Percentiles rank a stretch among this genome's conserved stretches.
phyloP scores from a whole-genome alignment of 2,113 vertebrate genomes.

The Alligator mississippiensis region DNA sequence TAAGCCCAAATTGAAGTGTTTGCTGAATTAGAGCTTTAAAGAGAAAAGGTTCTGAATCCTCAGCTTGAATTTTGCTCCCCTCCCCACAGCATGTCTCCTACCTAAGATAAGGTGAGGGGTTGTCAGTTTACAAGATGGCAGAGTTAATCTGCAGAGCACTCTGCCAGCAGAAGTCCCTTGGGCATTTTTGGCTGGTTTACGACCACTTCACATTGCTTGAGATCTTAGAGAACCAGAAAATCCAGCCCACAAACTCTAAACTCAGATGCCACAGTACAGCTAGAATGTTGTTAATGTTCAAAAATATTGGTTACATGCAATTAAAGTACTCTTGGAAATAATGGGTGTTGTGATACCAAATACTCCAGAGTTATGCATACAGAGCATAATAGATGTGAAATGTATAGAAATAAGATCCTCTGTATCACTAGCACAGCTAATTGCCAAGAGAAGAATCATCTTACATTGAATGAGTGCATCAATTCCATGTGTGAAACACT shows the following conservation, averaged over 20 bases:
- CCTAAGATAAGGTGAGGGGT: not conserved
- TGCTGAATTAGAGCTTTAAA: not conserved
- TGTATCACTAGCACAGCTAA: fast-evolving
- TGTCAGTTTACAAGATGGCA: not conserved
- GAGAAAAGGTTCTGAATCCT: not conserved
- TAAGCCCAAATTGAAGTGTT: not conserved
- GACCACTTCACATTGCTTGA: not conserved
- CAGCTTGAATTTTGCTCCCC: not conserved
- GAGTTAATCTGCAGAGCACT: not conserved
- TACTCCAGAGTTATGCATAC: not conserved
- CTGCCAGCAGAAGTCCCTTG: fast-evolving
- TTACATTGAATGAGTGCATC: not conserved
- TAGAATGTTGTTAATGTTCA: not conserved
- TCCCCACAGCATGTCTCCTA: not conserved
- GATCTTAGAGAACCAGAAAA: not conserved
- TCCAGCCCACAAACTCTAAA: not conserved
- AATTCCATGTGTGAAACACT: not conserved
- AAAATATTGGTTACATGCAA: not conserved
- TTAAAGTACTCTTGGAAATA: not conserved
- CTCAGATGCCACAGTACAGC: not conserved
- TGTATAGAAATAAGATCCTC: not conserved
- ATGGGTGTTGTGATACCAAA: not conserved
- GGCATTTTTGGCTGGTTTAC: not conserved
- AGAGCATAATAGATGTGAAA: not conserved
- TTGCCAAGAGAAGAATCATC: not conserved